phyloP scores from a whole-genome alignment of 2,888 invertebrate genomes.

The Parthenolecanium corni region DNA sequence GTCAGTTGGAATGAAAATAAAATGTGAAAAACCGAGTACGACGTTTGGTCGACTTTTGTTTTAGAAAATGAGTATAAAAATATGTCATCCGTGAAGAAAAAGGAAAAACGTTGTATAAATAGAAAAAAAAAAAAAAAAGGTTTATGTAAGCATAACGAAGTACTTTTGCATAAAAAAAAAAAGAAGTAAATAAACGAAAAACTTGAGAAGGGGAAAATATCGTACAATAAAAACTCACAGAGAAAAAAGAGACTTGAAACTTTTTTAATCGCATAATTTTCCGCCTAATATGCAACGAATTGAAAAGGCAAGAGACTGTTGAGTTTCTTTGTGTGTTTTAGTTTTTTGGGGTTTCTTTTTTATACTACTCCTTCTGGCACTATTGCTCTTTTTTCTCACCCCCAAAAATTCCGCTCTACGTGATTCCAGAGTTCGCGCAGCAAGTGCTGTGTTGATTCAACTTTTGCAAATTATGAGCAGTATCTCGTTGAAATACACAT shows the following conservation, averaged over 20 bases:
- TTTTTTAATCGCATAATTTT: slow-evolving; percentile 26
- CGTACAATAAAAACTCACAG: slow-evolving; percentile 2
- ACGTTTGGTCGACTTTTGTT: too few species aligned
- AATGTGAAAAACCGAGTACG: too few species aligned
- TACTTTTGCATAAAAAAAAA: neutral
- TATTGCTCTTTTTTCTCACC: neutral
- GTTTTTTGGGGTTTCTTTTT: too few species aligned
- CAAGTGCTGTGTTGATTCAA: slow-evolving; percentile 17
- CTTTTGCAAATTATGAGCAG: slow-evolving; percentile 23
- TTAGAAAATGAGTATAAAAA: too few species aligned
- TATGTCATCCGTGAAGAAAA: neutral
- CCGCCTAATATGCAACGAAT: slow-evolving; percentile 27
- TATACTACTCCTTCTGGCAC: too few species aligned
- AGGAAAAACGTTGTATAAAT: neutral
- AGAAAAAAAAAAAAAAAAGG: too few species aligned
- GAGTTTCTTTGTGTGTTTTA: neutral
- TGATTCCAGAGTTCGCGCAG: slow-evolving; percentile 15
- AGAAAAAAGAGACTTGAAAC: neutral
- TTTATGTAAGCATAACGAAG: too few species aligned
- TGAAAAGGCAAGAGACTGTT: slow-evolving; percentile 15
- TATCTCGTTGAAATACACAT: slow-evolving; percentile 18
- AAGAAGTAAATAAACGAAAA: slow-evolving; percentile 1
- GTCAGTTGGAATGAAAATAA: too few species aligned
- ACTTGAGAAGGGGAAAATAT: neutral
- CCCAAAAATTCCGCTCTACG: neutral